Conservation (phyloP, 1,140 invertebrate genomes). For the Diachasma alloeum region DNA sequence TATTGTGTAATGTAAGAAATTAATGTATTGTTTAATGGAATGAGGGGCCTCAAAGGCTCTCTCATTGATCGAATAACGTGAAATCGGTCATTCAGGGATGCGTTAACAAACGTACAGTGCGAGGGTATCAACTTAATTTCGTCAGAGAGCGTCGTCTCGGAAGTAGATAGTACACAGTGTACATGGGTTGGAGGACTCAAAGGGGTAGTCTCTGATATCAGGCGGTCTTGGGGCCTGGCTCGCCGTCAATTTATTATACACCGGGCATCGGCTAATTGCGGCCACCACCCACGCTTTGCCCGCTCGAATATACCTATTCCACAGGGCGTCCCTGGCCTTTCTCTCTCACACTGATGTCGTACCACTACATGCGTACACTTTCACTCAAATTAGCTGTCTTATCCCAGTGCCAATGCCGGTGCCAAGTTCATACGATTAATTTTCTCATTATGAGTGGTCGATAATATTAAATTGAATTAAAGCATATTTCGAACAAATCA, state of each 20-base stretch:
- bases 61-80: no score
- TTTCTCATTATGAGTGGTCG: not conserved
- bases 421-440: conserved; percentile 14
- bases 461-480: not conserved
- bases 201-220: conserved; percentile 7
- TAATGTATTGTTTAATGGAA: no score
- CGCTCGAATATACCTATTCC: conserved; percentile 35
- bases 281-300: conserved; percentile 38
- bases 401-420: conserved; percentile 2
- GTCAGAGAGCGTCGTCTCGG: not conserved
- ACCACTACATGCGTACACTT: not conserved
- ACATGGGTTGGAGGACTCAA: not conserved
- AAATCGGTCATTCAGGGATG: no score
- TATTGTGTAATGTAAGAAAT: no score
- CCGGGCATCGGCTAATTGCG: conserved; percentile 36
- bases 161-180: not conserved
- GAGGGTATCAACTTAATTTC: not conserved
- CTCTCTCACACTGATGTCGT: not conserved
- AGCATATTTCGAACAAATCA: no score
- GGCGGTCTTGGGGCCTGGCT: conserved; percentile 14
- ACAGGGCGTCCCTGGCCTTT: conserved; percentile 22
- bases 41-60: no score
- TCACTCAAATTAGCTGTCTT: not conserved
- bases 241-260: conserved; percentile 38
- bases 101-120: not conserved